phyloP scores from a whole-genome alignment of 2,888 invertebrate species.

The Aleiodes alternator region DNA sequence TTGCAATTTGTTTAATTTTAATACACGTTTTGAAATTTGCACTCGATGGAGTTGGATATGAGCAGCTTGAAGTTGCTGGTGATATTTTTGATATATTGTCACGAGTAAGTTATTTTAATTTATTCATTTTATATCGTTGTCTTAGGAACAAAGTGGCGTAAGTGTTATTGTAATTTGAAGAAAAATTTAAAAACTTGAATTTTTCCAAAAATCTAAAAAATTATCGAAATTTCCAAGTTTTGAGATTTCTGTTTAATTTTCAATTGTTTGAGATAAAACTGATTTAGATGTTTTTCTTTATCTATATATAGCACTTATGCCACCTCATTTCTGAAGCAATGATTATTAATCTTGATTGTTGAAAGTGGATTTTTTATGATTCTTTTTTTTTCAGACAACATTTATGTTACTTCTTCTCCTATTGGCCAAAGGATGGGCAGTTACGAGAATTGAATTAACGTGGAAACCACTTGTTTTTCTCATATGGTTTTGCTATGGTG shows the following conservation, averaged over 20 bases:
- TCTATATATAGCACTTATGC: too few relatives aligned
- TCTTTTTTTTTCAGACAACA: slow-evolving; percentile 81
- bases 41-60: slow-evolving; percentile 91
- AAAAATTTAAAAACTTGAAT: too few relatives aligned
- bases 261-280: too few relatives aligned
- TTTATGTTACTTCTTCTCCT: slow-evolving; percentile 95
- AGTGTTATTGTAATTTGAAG: too few relatives aligned
- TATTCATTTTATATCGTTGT: slow-evolving; percentile 3
- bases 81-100: slow-evolving; percentile 95
- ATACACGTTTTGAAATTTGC: slow-evolving; percentile 93
- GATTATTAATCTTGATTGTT: slow-evolving; percentile 3
- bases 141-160: too few relatives aligned
- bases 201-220: too few relatives aligned
- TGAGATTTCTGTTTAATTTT: too few relatives aligned
- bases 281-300: too few relatives aligned
- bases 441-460: slow-evolving; percentile 91
- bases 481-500: slow-evolving; percentile 94
- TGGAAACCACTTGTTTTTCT: slow-evolving; percentile 90
- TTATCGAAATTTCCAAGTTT: too few relatives aligned
- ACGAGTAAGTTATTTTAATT: slow-evolving; percentile 79
- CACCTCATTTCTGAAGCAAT: too few relatives aligned
- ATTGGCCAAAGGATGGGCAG: slow-evolving; percentile 98
- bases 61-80: slow-evolving; percentile 88
- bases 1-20: slow-evolving; percentile 91
- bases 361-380: slow-evolving; percentile 36